These are phyloP conservation scores for Mareca penelope DNA, from an alignment of 2,797 vertebrate genomes.

Conservation along the genomic window DNA sequence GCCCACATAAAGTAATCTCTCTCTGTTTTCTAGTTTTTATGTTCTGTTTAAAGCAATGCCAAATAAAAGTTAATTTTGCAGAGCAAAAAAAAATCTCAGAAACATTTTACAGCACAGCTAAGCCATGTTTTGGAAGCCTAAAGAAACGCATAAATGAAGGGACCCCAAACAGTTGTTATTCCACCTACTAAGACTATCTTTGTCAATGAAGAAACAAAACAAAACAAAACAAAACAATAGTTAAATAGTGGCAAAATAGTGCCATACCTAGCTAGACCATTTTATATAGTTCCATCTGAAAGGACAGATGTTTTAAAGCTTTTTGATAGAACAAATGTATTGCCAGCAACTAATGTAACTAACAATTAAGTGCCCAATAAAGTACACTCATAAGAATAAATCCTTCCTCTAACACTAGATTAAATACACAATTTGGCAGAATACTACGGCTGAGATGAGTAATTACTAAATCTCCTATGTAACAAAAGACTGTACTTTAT, in stretches of 20 bases:
- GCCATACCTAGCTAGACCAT: background rate
- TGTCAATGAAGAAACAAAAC: background rate
- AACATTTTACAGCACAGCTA: background rate
- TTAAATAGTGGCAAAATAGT: background rate
- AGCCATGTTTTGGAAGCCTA: background rate
- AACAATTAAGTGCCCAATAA: background rate
- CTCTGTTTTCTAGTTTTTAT: background rate
- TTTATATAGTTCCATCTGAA: background rate
- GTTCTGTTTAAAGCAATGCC: background rate
- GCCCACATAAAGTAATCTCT: background rate
- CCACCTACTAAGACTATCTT: background rate
- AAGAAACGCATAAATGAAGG: background rate
- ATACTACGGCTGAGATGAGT: background rate
- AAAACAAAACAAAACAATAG: background rate
- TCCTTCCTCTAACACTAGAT: background rate
- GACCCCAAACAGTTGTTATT: background rate
- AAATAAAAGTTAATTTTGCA: background rate
- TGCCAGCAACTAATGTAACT: background rate
- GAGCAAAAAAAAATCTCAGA: background rate
- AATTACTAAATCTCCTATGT: background rate
- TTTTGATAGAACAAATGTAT: background rate
- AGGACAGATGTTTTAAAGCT: background rate
- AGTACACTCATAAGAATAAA: background rate
- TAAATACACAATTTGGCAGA: background rate
- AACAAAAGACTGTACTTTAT: background rate